Evolutionary conservation across 2,113 vertebrate species (phyloP), one percentile per base, ranked within the genome.

Genomic region (Vidua chalybeata): DNA sequence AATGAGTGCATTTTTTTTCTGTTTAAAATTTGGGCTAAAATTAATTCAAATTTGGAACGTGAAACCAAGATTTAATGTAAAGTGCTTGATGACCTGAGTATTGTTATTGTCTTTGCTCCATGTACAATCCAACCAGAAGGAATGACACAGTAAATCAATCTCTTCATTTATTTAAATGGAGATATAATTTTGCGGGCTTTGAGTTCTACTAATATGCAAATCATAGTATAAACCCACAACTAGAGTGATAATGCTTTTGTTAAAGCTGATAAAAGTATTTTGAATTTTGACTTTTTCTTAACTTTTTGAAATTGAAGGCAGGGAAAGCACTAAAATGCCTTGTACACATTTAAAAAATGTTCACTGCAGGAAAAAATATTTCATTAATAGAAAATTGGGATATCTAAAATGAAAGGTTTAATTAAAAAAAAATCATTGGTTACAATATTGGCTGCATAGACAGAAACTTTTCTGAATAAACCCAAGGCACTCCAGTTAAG

Each of bases 71-170:
- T 81, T 66, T 51, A 37, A 54, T 4, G 31, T 9, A 8, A 51
- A 55, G 4, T 13, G 11, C 3, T 37, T 37, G 26, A 17, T 37
- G 41, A 67, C 11, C 33, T 45, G 43, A 54, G 16, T 9, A 7
- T 1, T 1, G 15, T 19, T 66, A 23, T 14, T 23, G 41, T 18
- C 3, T 2, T 12, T 69, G 33, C 15, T 52, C 2, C 0, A 28
- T 26, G 67, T 45, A 0, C 13, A 28, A 23, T 2, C 27, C 54
- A 59, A 3, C 17, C n/a, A 39, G 24, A 48, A 68, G 59, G 58
- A 87, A 59, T 1, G 30, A 15, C 2, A 1, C 6, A 41, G 46
- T 11, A 31, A 6, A 17, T 61, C 39, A 20, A 7, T 8, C 2
- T 21, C 68, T 71, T 76, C 7, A 2, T 9, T 20, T 41, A 45